Evolutionary conservation across 2,888 invertebrate genomes (phyloP).

Genomic region (Pseudanteris insignis): DNA sequence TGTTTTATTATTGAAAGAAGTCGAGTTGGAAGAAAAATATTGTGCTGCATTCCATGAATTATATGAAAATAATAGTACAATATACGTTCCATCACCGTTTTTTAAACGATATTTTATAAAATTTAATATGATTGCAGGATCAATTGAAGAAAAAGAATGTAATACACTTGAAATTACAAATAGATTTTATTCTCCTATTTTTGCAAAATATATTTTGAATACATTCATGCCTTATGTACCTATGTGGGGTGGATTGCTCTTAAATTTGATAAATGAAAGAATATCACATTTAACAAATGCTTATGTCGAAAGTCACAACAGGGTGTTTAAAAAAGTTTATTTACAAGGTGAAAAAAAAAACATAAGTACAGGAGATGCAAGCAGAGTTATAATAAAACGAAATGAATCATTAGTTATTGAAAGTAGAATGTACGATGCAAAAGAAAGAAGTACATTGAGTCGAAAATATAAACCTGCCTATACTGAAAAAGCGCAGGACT

Average conservation of each 20-base stretch:
- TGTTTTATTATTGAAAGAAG: too few species aligned
- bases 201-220: background rate
- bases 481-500: too few species aligned
- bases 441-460: too few species aligned
- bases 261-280: conserved; percentile 26
- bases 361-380: too few species aligned
- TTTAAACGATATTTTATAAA: background rate
- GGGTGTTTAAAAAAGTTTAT: too few species aligned
- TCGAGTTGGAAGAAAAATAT: background rate
- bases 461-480: too few species aligned
- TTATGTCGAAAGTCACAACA: conserved; percentile 26
- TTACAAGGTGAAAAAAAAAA: too few species aligned
- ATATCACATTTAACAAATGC: conserved; percentile 41
- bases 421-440: too few species aligned
- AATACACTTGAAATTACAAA: background rate
- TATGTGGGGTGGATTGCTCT: conserved; percentile 34
- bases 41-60: too few species aligned
- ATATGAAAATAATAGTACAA: background rate
- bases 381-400: too few species aligned
- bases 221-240: conserved; percentile 38
- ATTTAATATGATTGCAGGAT: background rate
- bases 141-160: background rate
- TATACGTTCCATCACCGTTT: conserved; percentile 1
- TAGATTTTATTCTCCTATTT: background rate
- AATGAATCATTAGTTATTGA: too few species aligned